phyloP scores from a whole-genome alignment of 1,140 invertebrate genomes.

The Alviniconcha marisindica region DNA sequence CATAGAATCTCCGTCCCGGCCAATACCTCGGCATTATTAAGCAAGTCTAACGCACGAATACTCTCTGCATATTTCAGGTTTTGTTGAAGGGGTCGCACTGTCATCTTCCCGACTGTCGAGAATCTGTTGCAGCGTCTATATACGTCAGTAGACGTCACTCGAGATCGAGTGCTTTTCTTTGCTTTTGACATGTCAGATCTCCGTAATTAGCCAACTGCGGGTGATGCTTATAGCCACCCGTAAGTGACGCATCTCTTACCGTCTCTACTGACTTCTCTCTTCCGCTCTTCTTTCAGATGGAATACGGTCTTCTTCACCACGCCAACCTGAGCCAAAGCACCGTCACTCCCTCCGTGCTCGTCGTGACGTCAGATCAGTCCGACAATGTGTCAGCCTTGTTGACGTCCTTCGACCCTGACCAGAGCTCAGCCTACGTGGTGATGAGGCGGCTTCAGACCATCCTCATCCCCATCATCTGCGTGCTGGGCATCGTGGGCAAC shows the following conservation, averaged over 20 bases:
- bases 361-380: background rate
- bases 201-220: background rate
- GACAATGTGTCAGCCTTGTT: background rate
- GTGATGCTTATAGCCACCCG: background rate
- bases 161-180: background rate
- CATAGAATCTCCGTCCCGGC: too few relatives aligned
- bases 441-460: slow-evolving; percentile 41
- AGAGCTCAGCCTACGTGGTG: slow-evolving; percentile 23
- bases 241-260: background rate
- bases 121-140: too few relatives aligned
- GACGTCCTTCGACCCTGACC: slow-evolving; percentile 13
- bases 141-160: too few relatives aligned
- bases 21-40: too few relatives aligned
- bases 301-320: background rate
- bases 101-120: too few relatives aligned
- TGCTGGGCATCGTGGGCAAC: slow-evolving; percentile 56
- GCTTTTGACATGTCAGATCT: too few relatives aligned
- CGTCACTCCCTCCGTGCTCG: background rate
- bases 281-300: slow-evolving; percentile 18
- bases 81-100: too few relatives aligned
- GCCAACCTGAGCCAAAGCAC: background rate
- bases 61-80: too few relatives aligned
- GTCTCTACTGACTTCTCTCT: too few relatives aligned
- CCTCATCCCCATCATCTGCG: slow-evolving; percentile 54
- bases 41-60: too few relatives aligned